Conservation (phyloP, 2,113 vertebrate genomes). For the Octodon degus region DNA sequence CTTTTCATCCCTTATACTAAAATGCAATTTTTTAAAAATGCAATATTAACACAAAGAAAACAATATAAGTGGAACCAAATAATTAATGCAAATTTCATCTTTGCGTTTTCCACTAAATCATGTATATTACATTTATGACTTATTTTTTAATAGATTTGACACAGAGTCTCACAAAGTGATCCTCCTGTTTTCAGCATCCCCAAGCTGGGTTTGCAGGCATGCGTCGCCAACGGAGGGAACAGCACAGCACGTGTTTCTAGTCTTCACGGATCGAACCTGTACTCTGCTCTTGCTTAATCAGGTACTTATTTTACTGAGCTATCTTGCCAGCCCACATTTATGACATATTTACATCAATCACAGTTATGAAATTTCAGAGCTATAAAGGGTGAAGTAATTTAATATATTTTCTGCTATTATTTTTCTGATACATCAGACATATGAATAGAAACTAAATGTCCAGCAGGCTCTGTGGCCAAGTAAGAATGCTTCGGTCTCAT, state of each 20-base stretch:
- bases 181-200: too few relatives aligned
- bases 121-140: neutral
- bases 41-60: neutral
- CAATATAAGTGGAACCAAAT: neutral
- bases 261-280: too few relatives aligned
- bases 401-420: neutral
- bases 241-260: too few relatives aligned
- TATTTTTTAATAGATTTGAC: neutral
- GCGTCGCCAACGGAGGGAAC: too few relatives aligned
- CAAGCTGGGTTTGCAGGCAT: too few relatives aligned
- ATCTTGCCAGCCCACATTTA: neutral
- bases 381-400: neutral
- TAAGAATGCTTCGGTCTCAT: too few relatives aligned
- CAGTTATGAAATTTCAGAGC: neutral
- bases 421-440: neutral
- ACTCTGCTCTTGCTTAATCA: too few relatives aligned
- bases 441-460: neutral
- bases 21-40: neutral
- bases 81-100: neutral
- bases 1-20: neutral
- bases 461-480: neutral
- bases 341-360: neutral
- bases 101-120: neutral
- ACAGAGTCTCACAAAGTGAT: too few relatives aligned
- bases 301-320: too few relatives aligned